Evolutionary conservation across 2,797 vertebrate species (phyloP), one percentile per base, ranked within the genome.

Genomic region (Hephaestus fuliginosus): DNA sequence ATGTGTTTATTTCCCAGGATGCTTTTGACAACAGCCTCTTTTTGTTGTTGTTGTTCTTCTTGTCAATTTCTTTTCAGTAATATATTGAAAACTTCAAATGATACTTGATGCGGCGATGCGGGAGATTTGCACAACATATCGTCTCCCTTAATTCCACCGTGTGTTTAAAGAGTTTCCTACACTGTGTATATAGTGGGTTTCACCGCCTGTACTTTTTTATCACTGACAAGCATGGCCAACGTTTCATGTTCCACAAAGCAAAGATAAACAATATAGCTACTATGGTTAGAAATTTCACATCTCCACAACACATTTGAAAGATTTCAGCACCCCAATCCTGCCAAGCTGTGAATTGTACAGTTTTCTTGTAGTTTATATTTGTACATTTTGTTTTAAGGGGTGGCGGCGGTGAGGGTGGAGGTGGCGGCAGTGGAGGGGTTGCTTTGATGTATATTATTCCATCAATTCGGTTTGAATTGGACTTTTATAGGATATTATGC

Each of bases 401-500:
- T 66, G 70, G 20, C 25, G 69, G 49, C 6, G 62, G n/a, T 51
- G 60, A 57, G 25, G 63, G 71, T 17, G 17, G 25, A n/a, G 62
- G n/a, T 46, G 62, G 60, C n/a, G 63, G 71, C 14, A 14, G 25
- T n/a, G 79, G 66, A 74, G 64, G 78, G 93, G 93, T 93, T 91
- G 91, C 91, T 94, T 96, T 89, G 91, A 93, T 95, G 93, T 95
- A 87, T 91, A 90, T 90, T 94, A 93, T 94, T 95, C 93, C 94
- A 95, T 97, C 95, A 95, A 95, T 97, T 97, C 95, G 70, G 93
- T 96, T 96, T 94, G 96, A 97, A 97, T 96, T 97, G 96, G 93
- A 94, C 84, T 96, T 97, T 95, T 97, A 93, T 96, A 96, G 93
- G 93, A 91, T 91, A 94, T 95, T 95, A 92, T 88, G 95, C 96